Evolutionary conservation across 2,113 vertebrate species (phyloP).

Genomic region (Oxyura jamaicensis): DNA sequence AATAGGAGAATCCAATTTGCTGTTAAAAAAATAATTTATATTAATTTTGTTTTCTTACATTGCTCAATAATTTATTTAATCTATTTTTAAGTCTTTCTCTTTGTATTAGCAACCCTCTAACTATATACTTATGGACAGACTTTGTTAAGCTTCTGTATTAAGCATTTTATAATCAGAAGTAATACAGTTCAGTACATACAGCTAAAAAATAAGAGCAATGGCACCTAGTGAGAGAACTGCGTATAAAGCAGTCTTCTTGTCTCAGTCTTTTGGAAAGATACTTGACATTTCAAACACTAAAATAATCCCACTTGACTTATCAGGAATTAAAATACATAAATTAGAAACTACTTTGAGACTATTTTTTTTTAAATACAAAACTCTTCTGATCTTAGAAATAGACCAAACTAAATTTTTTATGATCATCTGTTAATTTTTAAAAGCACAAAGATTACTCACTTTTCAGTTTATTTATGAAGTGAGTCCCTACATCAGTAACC

Average conservation of each 20-base stretch:
- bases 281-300: constrained; percentile 57
- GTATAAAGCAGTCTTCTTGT: constrained; percentile 51
- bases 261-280: constrained; percentile 27
- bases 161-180: constrained; percentile 49
- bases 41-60: neutral
- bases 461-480: neutral
- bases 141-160: neutral
- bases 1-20: neutral
- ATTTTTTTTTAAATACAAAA: neutral
- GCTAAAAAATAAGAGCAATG: constrained; percentile 40
- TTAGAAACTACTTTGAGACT: constrained; percentile 4
- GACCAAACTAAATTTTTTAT: neutral
- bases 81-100: neutral
- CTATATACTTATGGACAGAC: constrained; percentile 1
- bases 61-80: neutral
- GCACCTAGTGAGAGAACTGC: constrained; percentile 38
- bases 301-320: constrained; percentile 50
- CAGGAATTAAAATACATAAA: constrained; percentile 16
- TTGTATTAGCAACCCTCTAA: neutral
- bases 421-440: neutral
- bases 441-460: neutral
- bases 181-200: neutral
- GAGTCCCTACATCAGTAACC: neutral
- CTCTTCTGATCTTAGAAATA: neutral
- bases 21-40: neutral